Evolutionary conservation across 2,797 vertebrate genomes (phyloP), one percentile per base, ranked within the genome.

Genomic region (Hypotaenidia okinawae): DNA sequence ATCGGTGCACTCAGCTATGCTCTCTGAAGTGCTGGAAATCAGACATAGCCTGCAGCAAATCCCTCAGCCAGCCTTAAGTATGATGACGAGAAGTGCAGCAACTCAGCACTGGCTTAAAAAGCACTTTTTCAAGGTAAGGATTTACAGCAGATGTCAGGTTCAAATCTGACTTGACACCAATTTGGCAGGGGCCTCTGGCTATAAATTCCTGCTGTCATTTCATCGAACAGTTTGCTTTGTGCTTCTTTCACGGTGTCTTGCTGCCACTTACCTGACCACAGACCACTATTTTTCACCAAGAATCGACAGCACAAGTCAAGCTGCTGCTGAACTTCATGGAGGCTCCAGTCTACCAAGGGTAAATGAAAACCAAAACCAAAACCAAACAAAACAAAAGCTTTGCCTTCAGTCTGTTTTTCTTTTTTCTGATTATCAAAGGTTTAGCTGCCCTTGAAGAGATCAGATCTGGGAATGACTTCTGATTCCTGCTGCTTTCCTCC

Each of bases 11-110:
- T 86, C 79, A 74, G 64, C 78, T 87, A 3, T 68, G 84, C 68
- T 59, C 92, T 92, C 66, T 91, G 66, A 64, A 94, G 90, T 24
- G 55, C 72, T 87, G 16, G 41, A 62, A 89, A 83, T 78, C 72
- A 95, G 82, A 89, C 4, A 3, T 52, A 95, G 94, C 94, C 94
- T 86, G 79, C 82, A 94, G 92, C 91, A 95, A 95, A 94, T 80
- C 87, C 49, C 58, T 77, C 59, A 81, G 73, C 37, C 82, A 68
- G 69, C 32, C 64, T 85, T 80, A 93, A 93, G 76, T 70, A 58
- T 16, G 52, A 84, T 70, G 86, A 90, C 0, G 3, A 95, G 84
- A 87, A 92, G 68, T 37, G 57, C 61, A 59, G 61, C 62, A 87
- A 68, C 27, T 89, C 92, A 62, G 30, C 68, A 64, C 64, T 62